Conservation (phyloP, 2,113 vertebrate species). For the Pollimyrus isidori region DNA sequence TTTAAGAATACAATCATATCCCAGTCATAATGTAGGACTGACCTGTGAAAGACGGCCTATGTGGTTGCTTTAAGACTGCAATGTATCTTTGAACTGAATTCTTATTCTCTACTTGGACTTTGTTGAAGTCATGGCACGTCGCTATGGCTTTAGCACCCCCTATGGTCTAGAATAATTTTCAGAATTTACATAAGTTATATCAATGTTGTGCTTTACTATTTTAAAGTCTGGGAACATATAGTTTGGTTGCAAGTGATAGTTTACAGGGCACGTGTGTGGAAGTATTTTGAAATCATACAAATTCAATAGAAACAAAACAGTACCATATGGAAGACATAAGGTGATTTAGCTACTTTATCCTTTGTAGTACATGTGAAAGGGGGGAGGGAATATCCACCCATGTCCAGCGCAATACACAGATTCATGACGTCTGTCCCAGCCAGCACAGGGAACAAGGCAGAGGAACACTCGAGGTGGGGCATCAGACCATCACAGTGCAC, state of each 20-base stretch:
- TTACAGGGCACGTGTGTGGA: not conserved
- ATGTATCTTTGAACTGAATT: not conserved
- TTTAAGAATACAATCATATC: not conserved
- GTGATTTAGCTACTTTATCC: not conserved
- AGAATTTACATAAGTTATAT: not conserved
- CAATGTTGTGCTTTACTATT: not conserved
- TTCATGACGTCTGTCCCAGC: not conserved
- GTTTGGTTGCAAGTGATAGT: not conserved
- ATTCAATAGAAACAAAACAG: not conserved
- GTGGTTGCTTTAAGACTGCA: not conserved
- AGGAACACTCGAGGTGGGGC: not conserved
- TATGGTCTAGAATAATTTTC: constrained; percentile 33
- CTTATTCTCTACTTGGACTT: not conserved
- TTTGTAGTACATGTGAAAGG: not conserved
- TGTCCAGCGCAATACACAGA: not conserved
- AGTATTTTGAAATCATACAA: not conserved
- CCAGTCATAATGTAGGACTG: not conserved
- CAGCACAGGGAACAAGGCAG: not conserved
- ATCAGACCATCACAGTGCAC: not conserved
- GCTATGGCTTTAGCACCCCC: constrained; percentile 45
- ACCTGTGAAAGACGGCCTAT: not conserved
- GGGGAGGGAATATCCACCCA: not conserved
- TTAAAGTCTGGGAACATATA: not conserved
- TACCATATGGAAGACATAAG: not conserved
- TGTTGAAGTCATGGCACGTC: not conserved